Conservation (phyloP, 2,113 vertebrate genomes). For the Centropus unirufus region DNA sequence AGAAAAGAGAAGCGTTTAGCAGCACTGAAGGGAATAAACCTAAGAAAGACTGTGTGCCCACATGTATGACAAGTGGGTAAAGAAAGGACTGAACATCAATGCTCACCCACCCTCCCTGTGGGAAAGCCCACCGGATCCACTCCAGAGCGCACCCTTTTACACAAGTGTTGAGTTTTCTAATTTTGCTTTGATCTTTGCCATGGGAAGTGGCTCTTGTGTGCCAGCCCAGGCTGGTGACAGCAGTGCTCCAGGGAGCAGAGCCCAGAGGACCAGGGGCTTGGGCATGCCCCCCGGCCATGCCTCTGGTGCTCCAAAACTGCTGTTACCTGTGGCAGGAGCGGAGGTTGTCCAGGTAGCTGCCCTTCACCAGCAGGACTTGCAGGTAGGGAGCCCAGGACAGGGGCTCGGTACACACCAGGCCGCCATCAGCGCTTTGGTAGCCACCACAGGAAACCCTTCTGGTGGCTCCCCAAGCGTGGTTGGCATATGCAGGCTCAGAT, state of each 20-base stretch:
- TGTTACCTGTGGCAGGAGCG: background rate
- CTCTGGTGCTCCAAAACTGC: background rate
- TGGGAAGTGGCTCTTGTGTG: background rate
- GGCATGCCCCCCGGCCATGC: background rate
- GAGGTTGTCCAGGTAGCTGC: background rate
- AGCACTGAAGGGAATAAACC: background rate
- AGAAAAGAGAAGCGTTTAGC: background rate
- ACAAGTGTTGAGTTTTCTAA: background rate
- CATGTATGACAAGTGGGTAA: too few species aligned
- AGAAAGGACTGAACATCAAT: background rate
- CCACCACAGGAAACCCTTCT: fast-evolving
- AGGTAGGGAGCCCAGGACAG: background rate
- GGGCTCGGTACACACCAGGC: background rate
- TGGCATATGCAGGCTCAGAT: background rate
- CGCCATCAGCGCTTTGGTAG: background rate
- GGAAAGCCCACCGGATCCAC: too few species aligned
- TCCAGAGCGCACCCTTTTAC: background rate
- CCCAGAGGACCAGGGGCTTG: fast-evolving
- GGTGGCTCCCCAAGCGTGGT: fast-evolving
- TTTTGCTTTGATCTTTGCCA: background rate
- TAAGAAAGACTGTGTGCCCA: background rate
- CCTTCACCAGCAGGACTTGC: background rate
- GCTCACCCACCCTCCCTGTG: background rate
- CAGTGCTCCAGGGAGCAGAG: background rate
- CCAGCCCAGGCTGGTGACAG: background rate